These are phyloP conservation scores for Tolypeutes matacus DNA, from an alignment of 2,797 vertebrate genomes.

Conservation along the genomic window DNA sequence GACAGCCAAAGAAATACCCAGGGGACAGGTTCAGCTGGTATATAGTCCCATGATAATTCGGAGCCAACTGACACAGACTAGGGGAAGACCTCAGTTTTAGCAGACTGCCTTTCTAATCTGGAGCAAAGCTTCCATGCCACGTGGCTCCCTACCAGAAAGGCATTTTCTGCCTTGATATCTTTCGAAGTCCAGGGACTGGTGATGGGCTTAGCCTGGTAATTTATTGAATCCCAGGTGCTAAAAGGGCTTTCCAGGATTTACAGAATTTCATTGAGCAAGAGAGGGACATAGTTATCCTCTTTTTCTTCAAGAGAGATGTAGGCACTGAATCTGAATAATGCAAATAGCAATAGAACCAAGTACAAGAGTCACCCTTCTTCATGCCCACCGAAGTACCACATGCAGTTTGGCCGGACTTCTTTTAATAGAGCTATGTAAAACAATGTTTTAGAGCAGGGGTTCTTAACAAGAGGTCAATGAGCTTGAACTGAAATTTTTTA, in stretches of 20 bases:
- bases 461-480: no score
- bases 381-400: neutral
- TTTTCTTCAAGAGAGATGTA: neutral
- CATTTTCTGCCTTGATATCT: constrained; percentile 26
- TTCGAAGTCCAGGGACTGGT: neutral
- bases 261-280: neutral
- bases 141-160: neutral
- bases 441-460: neutral
- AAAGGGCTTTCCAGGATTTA: constrained; percentile 6
- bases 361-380: neutral
- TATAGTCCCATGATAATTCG: neutral
- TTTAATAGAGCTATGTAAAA: constrained; percentile 27
- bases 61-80: neutral
- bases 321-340: neutral
- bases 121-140: neutral
- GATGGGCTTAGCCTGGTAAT: constrained; percentile 11
- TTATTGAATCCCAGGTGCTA: neutral
- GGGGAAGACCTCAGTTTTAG: neutral
- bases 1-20: neutral
- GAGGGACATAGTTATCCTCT: neutral
- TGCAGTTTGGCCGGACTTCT: neutral
- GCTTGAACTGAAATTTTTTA: no score
- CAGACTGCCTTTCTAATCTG: neutral
- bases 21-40: neutral
- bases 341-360: neutral